Conservation (phyloP, 1,140 invertebrate species). For the Drosophila serrata region DNA sequence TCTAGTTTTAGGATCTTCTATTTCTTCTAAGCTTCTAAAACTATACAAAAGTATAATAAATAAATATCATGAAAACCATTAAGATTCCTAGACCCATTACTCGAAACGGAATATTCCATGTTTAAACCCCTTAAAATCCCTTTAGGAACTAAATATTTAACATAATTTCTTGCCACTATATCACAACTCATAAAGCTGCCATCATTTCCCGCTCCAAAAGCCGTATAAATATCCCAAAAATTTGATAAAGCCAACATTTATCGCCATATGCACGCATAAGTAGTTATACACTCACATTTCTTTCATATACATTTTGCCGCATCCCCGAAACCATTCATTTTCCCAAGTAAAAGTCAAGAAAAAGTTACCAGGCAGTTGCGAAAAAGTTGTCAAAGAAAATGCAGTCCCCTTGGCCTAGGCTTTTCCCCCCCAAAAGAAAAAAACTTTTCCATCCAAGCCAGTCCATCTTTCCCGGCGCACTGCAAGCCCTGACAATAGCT, state of each 20-base stretch:
- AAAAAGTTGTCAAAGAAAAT: constrained; percentile 66
- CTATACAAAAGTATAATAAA: background rate
- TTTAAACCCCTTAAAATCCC: background rate
- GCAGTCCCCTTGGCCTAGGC: constrained; percentile 9
- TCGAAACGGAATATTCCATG: background rate
- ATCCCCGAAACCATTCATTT: constrained; percentile 49
- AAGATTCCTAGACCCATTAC: background rate
- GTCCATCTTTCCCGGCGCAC: constrained; percentile 28
- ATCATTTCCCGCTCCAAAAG: constrained; percentile 6
- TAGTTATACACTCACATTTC: constrained; percentile 36
- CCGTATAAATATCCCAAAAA: constrained; percentile 45
- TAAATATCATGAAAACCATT: background rate
- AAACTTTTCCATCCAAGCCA: constrained; percentile 19
- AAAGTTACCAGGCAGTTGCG: constrained; percentile 41
- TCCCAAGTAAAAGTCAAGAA: constrained; percentile 20
- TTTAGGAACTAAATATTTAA: background rate
- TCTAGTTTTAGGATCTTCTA: background rate
- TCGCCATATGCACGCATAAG: constrained; percentile 40
- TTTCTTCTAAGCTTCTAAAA: background rate
- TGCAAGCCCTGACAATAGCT: constrained; percentile 59
- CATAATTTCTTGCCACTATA: background rate
- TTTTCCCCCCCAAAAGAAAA: background rate
- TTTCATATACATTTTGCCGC: constrained; percentile 25
- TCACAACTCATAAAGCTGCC: background rate
- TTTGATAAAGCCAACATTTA: constrained; percentile 54